Evolutionary conservation across 1,140 invertebrate genomes (phyloP).

Genomic region (Grapholita molesta): DNA sequence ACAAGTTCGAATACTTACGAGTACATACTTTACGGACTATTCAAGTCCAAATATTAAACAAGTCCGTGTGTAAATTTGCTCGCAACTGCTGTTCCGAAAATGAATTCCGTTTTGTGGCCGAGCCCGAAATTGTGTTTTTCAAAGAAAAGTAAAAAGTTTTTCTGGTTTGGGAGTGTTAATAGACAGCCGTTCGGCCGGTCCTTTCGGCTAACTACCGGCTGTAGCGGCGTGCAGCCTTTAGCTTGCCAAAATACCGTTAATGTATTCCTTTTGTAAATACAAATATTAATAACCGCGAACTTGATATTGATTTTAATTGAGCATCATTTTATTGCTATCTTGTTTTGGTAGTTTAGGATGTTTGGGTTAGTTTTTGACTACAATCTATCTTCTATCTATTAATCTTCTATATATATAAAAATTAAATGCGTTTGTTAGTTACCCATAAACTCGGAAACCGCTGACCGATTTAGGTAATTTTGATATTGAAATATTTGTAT

Average conservation of each 20-base stretch:
- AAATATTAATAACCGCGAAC: not conserved
- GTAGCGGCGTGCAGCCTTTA: not conserved
- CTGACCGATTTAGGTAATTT: too few relatives aligned
- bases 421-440: too few relatives aligned
- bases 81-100: constrained; percentile 1
- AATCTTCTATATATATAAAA: too few relatives aligned
- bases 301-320: too few relatives aligned
- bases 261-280: constrained; percentile 8
- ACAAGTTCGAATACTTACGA: too few relatives aligned
- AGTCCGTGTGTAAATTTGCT: not conserved
- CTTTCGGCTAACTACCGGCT: not conserved
- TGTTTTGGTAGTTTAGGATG: too few relatives aligned
- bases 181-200: constrained; percentile 3
- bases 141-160: constrained; percentile 9
- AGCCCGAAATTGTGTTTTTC: not conserved
- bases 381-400: too few relatives aligned
- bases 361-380: not conserved
- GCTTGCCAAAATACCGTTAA: not conserved
- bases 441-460: too few relatives aligned
- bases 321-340: too few relatives aligned
- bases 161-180: not conserved
- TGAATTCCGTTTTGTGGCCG: not conserved
- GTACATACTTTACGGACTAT: not conserved
- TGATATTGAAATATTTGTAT: too few relatives aligned
- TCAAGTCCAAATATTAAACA: not conserved